Base-by-base conservation (phyloP, 1,140 invertebrate genomes). In the Chelonus insularis region DNA sequence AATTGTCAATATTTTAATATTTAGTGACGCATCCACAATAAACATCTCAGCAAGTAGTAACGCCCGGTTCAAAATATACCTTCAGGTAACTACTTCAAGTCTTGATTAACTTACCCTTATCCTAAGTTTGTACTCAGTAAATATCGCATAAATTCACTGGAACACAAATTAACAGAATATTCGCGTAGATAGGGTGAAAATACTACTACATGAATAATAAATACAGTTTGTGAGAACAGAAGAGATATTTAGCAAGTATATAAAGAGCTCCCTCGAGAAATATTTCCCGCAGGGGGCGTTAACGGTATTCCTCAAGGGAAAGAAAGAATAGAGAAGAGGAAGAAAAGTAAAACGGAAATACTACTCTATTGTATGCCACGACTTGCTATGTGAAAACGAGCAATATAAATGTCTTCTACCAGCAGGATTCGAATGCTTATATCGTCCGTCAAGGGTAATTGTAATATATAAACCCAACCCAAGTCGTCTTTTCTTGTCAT, bases 401-500 rank as follows among this genome's bases (percentile, higher is more conserved):
- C 12, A 45, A 45, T 45, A 45, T 45, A 45, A 45, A 45, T 18
- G 41, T 45, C 41, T 14, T 2, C 16, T 29, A 29, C 3, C 16
- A 45, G n/a, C 16, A 12, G 16, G 41, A 45, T 16, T 18, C 41
- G 16, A 45, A 45, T 18, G 41, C 41, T 14, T 45, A 45, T 45
- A 45, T 45, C 41, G 41, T 45, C 14, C 21, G 16, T 34, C 52
- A 41, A 18, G 52, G 32, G 43, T 58, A 43, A 58, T 58, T 58
- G 43, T 43, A 58, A 58, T 47, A 58, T 58, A 58, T 48, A 48
- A 20, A 48, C 56, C 56, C 12, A 18, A 39, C 1, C 25, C 18
- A 45, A 39, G 56, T 20, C 39, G 32, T 29, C 39, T 21, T 14
- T 43, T 18, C 56, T 14, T 36, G 43, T 58, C 56, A 12, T 39